Evolutionary conservation across 37 sponge, comb jelly and placozoan species (phyloP), one percentile per base, ranked within the genome.

Genomic region (Halisarca cf. caerulea): DNA sequence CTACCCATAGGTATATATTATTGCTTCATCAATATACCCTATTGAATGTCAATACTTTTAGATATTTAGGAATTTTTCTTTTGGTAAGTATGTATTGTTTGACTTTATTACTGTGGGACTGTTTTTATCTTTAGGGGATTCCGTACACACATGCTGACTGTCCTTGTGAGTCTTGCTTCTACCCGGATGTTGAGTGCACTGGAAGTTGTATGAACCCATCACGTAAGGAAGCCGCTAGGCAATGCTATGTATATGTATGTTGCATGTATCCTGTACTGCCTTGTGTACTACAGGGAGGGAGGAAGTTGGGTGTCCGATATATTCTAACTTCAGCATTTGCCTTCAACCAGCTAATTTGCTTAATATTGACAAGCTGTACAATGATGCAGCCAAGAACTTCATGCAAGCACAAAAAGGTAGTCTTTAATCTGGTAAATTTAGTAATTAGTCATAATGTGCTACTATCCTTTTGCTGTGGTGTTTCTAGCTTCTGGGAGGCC

Each of bases 101-200:
- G n/a, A n/a, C n/a, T n/a, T n/a, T n/a, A n/a, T n/a, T n/a, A n/a
- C 11, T 14, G 9, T 47, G 11, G 9, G 9, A 47, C 51, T 47
- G 51, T 47, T 47, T 14, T 47, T 6, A n/a, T 47, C 51, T 47
- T 14, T 47, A 91, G 84, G 91, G 91, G 1, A 82, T 91, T 24
- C 91, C 91, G 5, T 91, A 80, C 59, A 82, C 91, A 23, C 79
- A 83, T n/a, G 84, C 86, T 58, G 86, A 86, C 87, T 91, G 91
- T 91, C 91, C 91, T 6, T 83, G 84, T 51, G 2, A 14, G 0
- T 18, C 42, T 0, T 91, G 91, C 53, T 86, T 91, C 80, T 86
- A 86, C 41, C 91, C 91, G 20, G 61, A 91, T 39, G 58, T n/a
- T 38, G 28, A 61, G n/a, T 89, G 90, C 45, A 18, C 18, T 45